Conservation (phyloP, 2,797 vertebrate species). For the Arrhamphus sclerolepis region DNA sequence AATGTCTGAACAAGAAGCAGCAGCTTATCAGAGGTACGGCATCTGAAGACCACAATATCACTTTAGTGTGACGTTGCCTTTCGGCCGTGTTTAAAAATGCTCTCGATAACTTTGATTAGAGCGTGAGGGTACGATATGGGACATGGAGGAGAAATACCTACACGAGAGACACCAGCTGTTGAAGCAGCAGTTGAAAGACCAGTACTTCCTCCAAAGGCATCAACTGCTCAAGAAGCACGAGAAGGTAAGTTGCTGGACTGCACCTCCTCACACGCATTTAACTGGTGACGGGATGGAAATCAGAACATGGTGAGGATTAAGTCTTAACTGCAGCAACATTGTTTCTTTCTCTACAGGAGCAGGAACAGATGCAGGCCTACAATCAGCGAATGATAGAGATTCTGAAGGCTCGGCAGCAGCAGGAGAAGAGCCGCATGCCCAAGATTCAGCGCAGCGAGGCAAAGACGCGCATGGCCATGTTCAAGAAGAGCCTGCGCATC, state of each 20-base stretch:
- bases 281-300: not conserved
- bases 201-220: conserved; percentile 96
- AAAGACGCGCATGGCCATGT: conserved; percentile 97
- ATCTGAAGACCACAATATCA: not conserved
- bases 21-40: conserved; percentile 88
- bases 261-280: not conserved
- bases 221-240: conserved; percentile 94
- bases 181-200: conserved; percentile 97
- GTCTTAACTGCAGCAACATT: too few relatives aligned
- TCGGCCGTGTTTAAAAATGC: too few relatives aligned
- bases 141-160: conserved; percentile 91
- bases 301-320: not conserved
- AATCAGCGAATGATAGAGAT: conserved; percentile 95
- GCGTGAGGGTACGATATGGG: conserved; percentile 89
- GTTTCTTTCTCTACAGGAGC: conserved; percentile 80
- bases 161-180: conserved; percentile 92
- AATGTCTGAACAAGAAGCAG: conserved; percentile 91
- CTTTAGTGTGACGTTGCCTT: not conserved
- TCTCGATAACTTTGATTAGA: conserved; percentile 72
- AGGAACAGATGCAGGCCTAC: conserved; percentile 97
- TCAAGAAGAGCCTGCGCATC: conserved; percentile 97
- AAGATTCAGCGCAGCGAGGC: conserved; percentile 94
- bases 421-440: conserved; percentile 90
- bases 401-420: conserved; percentile 87
- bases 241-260: conserved; percentile 81